Evolutionary conservation across 2,797 vertebrate genomes (phyloP), one percentile per base, ranked within the genome.

Genomic region (Pseudochaenichthys georgianus): DNA sequence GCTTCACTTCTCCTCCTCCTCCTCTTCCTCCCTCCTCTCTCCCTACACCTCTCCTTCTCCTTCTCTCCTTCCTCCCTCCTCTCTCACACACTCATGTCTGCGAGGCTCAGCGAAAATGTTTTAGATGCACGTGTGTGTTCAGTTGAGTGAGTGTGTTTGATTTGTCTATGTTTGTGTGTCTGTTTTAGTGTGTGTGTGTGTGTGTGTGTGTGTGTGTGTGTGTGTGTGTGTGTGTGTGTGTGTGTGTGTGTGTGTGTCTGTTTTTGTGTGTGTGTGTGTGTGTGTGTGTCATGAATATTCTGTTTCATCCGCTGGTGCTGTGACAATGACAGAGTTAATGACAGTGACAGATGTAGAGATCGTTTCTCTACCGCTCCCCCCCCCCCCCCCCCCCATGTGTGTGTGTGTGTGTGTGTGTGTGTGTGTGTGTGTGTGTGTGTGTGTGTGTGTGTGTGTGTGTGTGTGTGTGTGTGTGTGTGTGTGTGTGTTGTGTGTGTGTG

Each of bases 331-430:
- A 91, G 87, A 92, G 91, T 93, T 95, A 94, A 95, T 95, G 95
- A 94, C 94, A 94, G 91, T 94, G 93, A 95, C 94, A 93, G 93
- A 96, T 95, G 94, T 92, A 92, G 89, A 91, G 91, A 92, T 89
- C 61, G 80, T 75, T 38, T 84, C 69, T 69, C 75, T 19, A 38
- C 64, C 67, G 46, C 81, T 64, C 76, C 81, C 74, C 77, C 65
- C n/a, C n/a, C n/a, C n/a, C n/a, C n/a, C n/a, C n/a, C n/a, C n/a
- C n/a, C n/a, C n/a, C n/a, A n/a, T n/a, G n/a, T n/a, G n/a, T n/a
- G 23, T 23, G 23, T 23, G 23, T 23, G 23, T 23, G 23, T 23
- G 23, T 23, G 23, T 23, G 23, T 23, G 23, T 3, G 3, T 8
- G 34, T 34, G 34, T 34, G 34, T 34, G 34, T 34, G 34, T 34